Base-by-base conservation (phyloP, 2,888 invertebrate species). In the Diarsia brunnea region DNA sequence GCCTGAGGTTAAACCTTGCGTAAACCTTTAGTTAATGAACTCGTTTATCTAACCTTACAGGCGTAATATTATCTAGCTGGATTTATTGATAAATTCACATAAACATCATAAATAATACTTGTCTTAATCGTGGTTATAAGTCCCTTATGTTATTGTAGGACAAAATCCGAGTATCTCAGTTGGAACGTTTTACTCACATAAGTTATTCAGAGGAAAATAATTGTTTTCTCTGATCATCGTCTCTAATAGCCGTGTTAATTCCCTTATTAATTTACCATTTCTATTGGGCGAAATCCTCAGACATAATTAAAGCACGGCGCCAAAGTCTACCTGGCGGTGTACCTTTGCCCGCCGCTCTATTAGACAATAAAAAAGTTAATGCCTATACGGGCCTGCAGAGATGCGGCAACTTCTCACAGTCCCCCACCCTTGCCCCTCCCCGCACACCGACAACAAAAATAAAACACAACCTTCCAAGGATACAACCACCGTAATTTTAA, bases 401-500 rank as follows among this genome's bases (percentile, higher is more conserved):
- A 91, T 87, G 91, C 93, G 93, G 94, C 93, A 93, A 94, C 95
- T 95, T 96, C 96, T 96, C 96, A 95, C 95, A 95, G 95, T 90
- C 91, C 90, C 89, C 85, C 87, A 89, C 91, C 89, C 84, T 85
- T 84, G 86, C 90, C 63, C 88, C 89, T 86, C 90, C 78, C 87
- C 84, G 89, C 89, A 81, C 90, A 70, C 84, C 86, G 80, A 89
- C 79, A 88, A 92, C 89, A 91, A 94, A 95, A 95, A 95, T 93
- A 95, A 94, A 96, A 96, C 93, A 94, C 90, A 96, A 96, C 95
- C 95, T 95, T 95, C 94, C 95, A 96, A 96, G 96, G 96, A 96
- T 96, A 95, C 96, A 95, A 96, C 94, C 94, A 94, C 91, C 94
- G 94, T 95, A 95, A 95, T 95, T 94, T 95, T 87, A 93, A 92